Evolutionary conservation across 2,797 vertebrate species (phyloP).

Genomic region (Perodicticus potto): DNA sequence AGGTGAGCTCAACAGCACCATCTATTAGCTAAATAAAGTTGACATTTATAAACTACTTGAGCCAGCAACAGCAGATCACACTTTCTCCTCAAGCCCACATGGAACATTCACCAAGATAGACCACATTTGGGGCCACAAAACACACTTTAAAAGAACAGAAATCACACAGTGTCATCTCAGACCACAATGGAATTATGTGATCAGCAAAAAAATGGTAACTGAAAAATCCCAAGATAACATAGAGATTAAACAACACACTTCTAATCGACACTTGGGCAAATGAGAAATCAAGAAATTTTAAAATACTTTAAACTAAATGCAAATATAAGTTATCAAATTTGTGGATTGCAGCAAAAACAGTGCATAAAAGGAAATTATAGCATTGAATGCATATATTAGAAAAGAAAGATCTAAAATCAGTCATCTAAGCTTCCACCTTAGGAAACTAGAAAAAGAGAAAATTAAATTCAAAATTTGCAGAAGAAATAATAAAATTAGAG

Average conservation of each 20-base stretch:
- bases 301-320: background rate
- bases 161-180: background rate
- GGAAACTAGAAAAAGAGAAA: background rate
- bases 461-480: background rate
- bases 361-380: too few species aligned
- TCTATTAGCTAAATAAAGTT: background rate
- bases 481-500: background rate
- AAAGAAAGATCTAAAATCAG: too few species aligned
- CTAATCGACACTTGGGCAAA: background rate
- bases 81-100: background rate
- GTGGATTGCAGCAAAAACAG: too few species aligned
- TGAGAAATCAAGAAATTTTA: background rate
- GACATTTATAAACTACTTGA: background rate
- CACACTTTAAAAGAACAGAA: background rate
- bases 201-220: too few species aligned
- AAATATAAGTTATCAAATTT: background rate
- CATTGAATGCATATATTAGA: too few species aligned
- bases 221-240: background rate
- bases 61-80: background rate
- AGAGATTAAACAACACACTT: background rate
- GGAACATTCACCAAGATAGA: background rate
- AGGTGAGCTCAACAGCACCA: background rate
- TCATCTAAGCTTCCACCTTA: background rate
- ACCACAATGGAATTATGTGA: too few species aligned
- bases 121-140: background rate